Evolutionary conservation across 2,888 invertebrate genomes (phyloP).

Genomic region (Cyrtodaria siliqua): DNA sequence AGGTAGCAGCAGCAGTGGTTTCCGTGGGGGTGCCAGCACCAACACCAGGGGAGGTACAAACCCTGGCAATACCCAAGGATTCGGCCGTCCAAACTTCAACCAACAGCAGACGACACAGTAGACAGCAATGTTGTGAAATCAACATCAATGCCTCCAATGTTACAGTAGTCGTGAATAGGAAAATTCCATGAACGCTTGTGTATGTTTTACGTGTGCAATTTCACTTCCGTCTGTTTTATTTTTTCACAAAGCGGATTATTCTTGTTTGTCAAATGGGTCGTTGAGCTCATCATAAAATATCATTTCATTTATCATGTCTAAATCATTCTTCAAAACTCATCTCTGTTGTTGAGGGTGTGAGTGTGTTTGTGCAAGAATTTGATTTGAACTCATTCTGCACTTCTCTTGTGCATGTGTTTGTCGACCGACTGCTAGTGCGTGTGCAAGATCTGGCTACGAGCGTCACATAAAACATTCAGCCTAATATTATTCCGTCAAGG

Average conservation of each 20-base stretch:
- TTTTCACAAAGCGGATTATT: no score
- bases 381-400: background rate
- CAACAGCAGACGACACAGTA: conserved; percentile 48
- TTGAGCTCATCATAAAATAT: background rate
- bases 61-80: conserved; percentile 36
- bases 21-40: conserved; percentile 66
- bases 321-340: background rate
- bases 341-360: background rate
- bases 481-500: no score
- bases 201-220: no score
- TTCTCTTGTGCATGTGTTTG: no score
- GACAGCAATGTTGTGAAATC: background rate
- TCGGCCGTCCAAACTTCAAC: conserved; percentile 64
- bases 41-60: conserved; percentile 33
- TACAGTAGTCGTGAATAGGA: background rate
- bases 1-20: no score
- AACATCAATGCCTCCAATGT: background rate
- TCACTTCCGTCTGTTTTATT: no score
- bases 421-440: no score
- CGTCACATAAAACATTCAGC: no score
- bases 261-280: no score
- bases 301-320: background rate
- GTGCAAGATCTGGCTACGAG: no score
- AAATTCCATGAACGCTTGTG: background rate
- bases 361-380: background rate